A percentile compares a stretch with the other conserved stretches of the same genome.
Evolutionary conservation across 2,888 invertebrate species (phyloP).

Genomic region (Aromia moschata): DNA sequence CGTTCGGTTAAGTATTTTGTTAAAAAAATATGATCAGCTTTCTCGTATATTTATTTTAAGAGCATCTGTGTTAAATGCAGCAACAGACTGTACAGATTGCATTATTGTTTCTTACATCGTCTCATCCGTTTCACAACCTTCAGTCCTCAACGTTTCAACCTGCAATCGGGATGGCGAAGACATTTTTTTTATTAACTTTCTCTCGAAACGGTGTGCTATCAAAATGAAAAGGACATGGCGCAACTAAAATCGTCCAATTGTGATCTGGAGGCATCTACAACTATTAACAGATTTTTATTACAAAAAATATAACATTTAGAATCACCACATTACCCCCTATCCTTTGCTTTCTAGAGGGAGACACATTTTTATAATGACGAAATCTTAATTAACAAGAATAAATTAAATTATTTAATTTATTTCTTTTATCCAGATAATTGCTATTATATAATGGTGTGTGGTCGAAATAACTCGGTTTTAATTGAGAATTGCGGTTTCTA

Average conservation of each 20-base stretch:
- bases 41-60: too few relatives aligned
- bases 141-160: too few relatives aligned
- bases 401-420: not conserved
- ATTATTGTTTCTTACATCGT: too few relatives aligned
- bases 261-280: not conserved
- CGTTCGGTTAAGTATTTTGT: too few relatives aligned
- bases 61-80: too few relatives aligned
- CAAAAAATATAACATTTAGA: not conserved
- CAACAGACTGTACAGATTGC: too few relatives aligned
- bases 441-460: not conserved
- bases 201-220: not conserved
- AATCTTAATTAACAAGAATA: not conserved
- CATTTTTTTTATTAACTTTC: not conserved
- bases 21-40: too few relatives aligned
- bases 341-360: not conserved
- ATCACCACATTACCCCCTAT: not conserved
- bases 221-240: not conserved
- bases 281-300: not conserved
- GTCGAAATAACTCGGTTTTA: not conserved
- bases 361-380: not conserved
- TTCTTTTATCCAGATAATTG: not conserved
- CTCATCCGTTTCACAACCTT: too few relatives aligned
- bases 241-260: not conserved
- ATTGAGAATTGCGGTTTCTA: not conserved
- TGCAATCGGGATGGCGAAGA: too few relatives aligned